A percentile compares a stretch with the other conserved stretches of the same genome.
These are phyloP conservation scores for Pteromalus puparum DNA, from an alignment of 1,140 invertebrate genomes.

Conservation along the genomic window DNA sequence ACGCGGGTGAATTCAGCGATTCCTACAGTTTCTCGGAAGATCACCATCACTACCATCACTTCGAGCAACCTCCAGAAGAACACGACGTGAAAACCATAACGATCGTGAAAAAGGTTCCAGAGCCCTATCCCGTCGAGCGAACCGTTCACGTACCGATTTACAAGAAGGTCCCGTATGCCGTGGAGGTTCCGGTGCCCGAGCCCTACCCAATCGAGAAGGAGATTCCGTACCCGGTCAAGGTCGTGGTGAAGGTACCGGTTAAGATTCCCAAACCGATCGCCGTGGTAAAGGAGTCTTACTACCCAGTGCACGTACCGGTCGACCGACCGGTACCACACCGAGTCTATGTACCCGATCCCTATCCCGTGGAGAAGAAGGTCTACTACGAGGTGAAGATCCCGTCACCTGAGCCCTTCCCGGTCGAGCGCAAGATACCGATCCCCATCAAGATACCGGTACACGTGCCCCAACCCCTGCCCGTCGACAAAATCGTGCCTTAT, in stretches of 20 bases:
- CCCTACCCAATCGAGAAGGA: slow-evolving; percentile 73
- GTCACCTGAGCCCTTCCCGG: slow-evolving; percentile 79
- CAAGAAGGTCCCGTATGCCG: slow-evolving; percentile 70
- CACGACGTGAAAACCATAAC: slow-evolving; percentile 72
- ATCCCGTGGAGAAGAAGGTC: slow-evolving; percentile 80
- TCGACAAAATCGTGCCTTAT: slow-evolving; percentile 73
- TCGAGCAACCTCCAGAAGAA: background rate
- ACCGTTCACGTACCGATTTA: slow-evolving; percentile 68
- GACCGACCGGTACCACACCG: slow-evolving; percentile 81
- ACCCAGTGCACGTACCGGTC: slow-evolving; percentile 69
- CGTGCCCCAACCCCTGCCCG: slow-evolving; percentile 77
- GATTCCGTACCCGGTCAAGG: slow-evolving; percentile 68
- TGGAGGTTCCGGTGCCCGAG: slow-evolving; percentile 80
- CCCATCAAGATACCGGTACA: slow-evolving; percentile 79
- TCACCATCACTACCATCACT: background rate
- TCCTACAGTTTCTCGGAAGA: background rate
- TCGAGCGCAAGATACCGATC: slow-evolving; percentile 77
- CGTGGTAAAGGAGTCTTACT: slow-evolving; percentile 68
- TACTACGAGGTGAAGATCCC: slow-evolving; percentile 79
- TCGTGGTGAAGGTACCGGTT: slow-evolving; percentile 69
- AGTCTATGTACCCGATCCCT: slow-evolving; percentile 80
- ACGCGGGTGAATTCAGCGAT: background rate
- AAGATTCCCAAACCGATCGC: slow-evolving; percentile 71
- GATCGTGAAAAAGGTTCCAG: slow-evolving; percentile 70
- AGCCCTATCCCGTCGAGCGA: slow-evolving; percentile 72